A percentile compares a stretch with the other conserved stretches of the same genome.
Conservation (phyloP, 2,888 invertebrate species). For the Drosophila crucigera region DNA sequence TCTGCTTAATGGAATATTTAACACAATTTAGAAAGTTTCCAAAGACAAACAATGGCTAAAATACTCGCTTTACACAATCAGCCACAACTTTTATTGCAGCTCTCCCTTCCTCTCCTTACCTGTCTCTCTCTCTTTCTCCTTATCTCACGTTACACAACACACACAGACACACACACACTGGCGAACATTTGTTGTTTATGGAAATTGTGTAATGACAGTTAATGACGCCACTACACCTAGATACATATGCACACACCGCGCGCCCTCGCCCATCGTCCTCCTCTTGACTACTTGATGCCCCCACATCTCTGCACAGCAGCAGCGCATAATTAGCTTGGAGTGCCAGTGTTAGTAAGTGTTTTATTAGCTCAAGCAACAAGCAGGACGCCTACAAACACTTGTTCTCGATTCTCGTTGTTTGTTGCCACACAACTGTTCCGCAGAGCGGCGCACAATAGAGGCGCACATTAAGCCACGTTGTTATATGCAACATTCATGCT, state of each 20-base stretch:
- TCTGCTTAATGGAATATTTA: constrained; percentile 81
- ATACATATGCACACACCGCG: constrained; percentile 30
- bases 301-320: constrained; percentile 22
- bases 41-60: constrained; percentile 75
- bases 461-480: constrained; percentile 13
- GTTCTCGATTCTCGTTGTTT: constrained; percentile 50
- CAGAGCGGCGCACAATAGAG: constrained; percentile 27
- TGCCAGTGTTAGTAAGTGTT: constrained; percentile 74
- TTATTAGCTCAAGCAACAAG: constrained; percentile 72
- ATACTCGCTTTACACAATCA: constrained; percentile 51
- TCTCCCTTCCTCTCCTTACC: neutral
- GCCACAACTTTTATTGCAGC: constrained; percentile 41
- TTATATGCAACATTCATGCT: neutral
- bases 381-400: constrained; percentile 62
- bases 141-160: neutral
- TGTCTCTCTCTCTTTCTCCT: neutral
- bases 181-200: constrained; percentile 65
- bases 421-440: constrained; percentile 14
- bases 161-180: constrained; percentile 1
- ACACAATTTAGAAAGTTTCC: constrained; percentile 78
- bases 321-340: constrained; percentile 66
- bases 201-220: constrained; percentile 79
- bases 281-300: neutral
- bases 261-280: neutral
- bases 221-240: constrained; percentile 74